Evolutionary conservation across 2,888 invertebrate genomes (phyloP).

Genomic region (Caenorhabditis sp.): DNA sequence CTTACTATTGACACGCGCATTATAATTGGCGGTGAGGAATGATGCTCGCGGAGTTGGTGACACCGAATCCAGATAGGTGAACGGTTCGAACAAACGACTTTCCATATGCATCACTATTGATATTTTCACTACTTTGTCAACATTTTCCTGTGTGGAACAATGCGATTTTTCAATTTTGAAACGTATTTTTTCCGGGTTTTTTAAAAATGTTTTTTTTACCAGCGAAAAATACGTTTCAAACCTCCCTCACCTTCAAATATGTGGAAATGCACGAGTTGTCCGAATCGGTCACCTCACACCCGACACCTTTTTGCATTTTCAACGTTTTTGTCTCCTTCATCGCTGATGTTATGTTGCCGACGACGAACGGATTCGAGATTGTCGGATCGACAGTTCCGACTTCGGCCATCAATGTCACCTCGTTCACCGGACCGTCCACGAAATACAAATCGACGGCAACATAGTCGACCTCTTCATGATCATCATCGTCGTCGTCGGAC

Average conservation of each 20-base stretch:
- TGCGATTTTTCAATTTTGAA: too few species aligned
- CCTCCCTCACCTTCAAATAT: constrained; percentile 39
- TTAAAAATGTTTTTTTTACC: not conserved
- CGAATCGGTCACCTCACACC: constrained; percentile 59
- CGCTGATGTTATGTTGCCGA: constrained; percentile 12
- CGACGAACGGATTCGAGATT: constrained; percentile 4
- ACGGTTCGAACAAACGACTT: constrained; percentile 60
- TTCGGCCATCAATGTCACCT: constrained; percentile 46
- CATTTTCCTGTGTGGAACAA: constrained; percentile 40
- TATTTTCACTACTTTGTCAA: constrained; percentile 58
- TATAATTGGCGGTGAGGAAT: constrained; percentile 68
- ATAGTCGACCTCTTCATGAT: constrained; percentile 57
- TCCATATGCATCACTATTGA: constrained; percentile 63
- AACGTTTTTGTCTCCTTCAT: constrained; percentile 18
- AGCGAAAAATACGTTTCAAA: not conserved
- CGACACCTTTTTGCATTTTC: constrained; percentile 45
- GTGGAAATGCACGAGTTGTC: constrained; percentile 52
- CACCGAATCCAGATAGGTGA: constrained; percentile 60
- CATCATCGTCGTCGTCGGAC: constrained; percentile 28
- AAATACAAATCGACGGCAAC: constrained; percentile 69
- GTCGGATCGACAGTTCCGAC: constrained; percentile 35
- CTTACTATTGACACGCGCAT: constrained; percentile 66
- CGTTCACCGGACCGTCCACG: constrained; percentile 65
- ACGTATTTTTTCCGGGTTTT: not conserved
- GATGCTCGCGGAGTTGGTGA: constrained; percentile 67